Percentiles rank a stretch among this genome's conserved stretches.
Conservation (phyloP, 2,797 vertebrate genomes). For the Alosa sapidissima region DNA sequence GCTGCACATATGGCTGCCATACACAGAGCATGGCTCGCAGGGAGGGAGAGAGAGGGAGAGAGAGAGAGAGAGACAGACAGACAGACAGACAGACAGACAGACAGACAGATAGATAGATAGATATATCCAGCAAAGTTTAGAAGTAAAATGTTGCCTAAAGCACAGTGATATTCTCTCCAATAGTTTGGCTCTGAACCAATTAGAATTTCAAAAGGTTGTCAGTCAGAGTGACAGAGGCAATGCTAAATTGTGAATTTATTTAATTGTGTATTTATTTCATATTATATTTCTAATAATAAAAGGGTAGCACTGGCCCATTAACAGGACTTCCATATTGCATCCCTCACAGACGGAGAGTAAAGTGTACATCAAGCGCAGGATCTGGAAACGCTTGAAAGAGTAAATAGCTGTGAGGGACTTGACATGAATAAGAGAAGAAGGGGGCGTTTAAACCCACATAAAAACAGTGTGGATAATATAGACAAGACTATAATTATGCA, state of each 20-base stretch:
- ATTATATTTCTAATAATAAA: background rate
- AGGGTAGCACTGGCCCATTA: background rate
- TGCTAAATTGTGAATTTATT: too few species aligned
- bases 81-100: too few species aligned
- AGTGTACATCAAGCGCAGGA: background rate
- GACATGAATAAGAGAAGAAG: conserved; percentile 32
- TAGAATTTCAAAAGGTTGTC: too few species aligned
- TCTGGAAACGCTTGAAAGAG: background rate
- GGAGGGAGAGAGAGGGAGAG: background rate
- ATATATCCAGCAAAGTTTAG: too few species aligned
- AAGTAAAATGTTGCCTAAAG: too few species aligned
- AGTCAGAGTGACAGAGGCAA: too few species aligned
- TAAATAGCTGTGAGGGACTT: background rate
- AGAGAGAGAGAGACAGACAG: background rate
- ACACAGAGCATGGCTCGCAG: background rate
- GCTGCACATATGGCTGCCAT: conserved; percentile 53
- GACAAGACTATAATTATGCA: background rate
- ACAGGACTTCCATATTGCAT: too few species aligned
- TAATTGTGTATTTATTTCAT: background rate
- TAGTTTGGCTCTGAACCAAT: too few species aligned
- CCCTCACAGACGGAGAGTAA: background rate
- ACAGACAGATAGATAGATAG: too few species aligned
- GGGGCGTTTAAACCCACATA: background rate
- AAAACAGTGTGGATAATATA: background rate
- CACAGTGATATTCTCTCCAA: too few species aligned